Percentiles rank a stretch among this genome's conserved stretches.
phyloP scores from a whole-genome alignment of 1,140 invertebrate genomes.

The Palaemon carinicauda region DNA sequence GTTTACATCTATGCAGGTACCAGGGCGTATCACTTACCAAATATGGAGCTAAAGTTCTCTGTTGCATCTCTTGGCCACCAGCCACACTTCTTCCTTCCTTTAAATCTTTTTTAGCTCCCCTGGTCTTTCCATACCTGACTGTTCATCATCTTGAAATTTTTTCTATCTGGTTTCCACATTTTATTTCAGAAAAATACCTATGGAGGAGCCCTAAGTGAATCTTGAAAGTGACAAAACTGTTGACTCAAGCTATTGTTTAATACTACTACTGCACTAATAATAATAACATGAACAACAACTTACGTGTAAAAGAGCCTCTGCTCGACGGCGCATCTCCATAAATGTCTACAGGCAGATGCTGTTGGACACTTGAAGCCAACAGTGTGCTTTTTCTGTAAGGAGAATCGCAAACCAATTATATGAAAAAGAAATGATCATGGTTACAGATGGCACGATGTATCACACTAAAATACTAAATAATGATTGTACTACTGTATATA shows the following conservation, averaged over 20 bases:
- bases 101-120: too few relatives aligned
- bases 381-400: conserved; percentile 92
- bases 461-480: background rate
- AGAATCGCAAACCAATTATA: background rate
- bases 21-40: too few relatives aligned
- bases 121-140: background rate
- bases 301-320: conserved; percentile 98
- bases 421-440: background rate
- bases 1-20: too few relatives aligned
- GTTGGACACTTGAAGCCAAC: conserved; percentile 95
- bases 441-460: background rate
- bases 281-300: conserved; percentile 66
- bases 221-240: too few relatives aligned
- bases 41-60: background rate
- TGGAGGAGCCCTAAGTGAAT: too few relatives aligned
- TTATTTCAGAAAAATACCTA: too few relatives aligned
- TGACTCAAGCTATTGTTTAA: too few relatives aligned
- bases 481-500: too few relatives aligned
- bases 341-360: conserved; percentile 87
- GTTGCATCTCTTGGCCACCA: background rate
- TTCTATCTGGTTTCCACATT: too few relatives aligned
- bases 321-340: conserved; percentile 96
- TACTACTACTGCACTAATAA: conserved; percentile 51
- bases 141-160: too few relatives aligned
- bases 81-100: too few relatives aligned